phyloP scores from a whole-genome alignment of 1,140 invertebrate genomes.

The Diuraphis noxia region DNA sequence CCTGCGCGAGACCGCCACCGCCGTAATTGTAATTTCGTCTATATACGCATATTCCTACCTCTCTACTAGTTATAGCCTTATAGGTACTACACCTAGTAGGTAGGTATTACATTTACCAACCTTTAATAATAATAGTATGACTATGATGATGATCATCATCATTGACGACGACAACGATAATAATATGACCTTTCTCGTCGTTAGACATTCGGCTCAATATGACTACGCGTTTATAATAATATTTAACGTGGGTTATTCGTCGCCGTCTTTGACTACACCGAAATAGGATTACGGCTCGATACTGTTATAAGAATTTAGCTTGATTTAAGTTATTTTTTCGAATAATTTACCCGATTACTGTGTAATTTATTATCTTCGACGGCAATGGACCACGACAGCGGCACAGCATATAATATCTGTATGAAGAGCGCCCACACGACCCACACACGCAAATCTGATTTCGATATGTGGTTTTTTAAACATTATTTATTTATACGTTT shows the following conservation, averaged over 20 bases:
- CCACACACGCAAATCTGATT: background rate
- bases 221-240: background rate
- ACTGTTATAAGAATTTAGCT: no score
- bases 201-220: background rate
- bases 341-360: background rate
- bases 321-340: background rate
- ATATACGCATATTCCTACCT: no score
- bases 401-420: background rate
- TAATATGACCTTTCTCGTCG: background rate
- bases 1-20: background rate
- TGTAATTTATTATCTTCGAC: background rate
- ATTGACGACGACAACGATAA: background rate
- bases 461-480: background rate
- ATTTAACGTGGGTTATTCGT: background rate
- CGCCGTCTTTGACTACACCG: background rate
- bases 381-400: background rate
- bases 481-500: background rate
- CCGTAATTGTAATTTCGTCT: slow-evolving; percentile 28
- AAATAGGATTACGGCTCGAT: background rate
- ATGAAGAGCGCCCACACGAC: background rate
- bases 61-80: background rate
- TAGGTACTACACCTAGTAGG: no score
- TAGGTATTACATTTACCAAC: background rate
- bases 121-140: background rate
- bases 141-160: no score